phyloP scores from a whole-genome alignment of 2,797 vertebrate species.

The Benthosema pterotum region DNA sequence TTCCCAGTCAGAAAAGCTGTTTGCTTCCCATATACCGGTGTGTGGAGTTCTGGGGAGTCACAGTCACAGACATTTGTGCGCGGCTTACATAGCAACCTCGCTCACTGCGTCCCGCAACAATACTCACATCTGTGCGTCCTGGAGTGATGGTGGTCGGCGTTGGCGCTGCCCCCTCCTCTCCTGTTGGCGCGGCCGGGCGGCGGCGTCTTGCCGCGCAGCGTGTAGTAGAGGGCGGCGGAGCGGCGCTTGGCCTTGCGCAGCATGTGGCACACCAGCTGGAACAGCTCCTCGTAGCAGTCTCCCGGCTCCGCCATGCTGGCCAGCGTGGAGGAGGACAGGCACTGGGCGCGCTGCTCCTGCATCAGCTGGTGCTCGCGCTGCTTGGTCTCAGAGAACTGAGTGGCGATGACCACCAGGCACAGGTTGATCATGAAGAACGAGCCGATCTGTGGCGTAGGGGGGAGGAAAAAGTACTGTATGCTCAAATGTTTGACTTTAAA shows the following conservation, averaged over 20 bases:
- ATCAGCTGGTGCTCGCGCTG: conserved; percentile 97
- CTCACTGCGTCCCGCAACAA: too few relatives aligned
- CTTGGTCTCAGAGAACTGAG: conserved; percentile 97
- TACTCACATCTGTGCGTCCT: conserved; percentile 67
- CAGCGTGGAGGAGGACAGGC: conserved; percentile 93
- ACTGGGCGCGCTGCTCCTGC: conserved; percentile 93
- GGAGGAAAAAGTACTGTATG: too few relatives aligned
- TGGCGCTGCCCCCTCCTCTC: conserved; percentile 45
- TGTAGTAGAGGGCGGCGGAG: conserved; percentile 89
- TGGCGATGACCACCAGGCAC: conserved; percentile 97
- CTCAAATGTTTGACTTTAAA: too few relatives aligned
- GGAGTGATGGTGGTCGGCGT: conserved; percentile 63
- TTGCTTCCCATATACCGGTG: too few relatives aligned
- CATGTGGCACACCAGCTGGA: conserved; percentile 94
- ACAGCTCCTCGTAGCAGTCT: conserved; percentile 96
- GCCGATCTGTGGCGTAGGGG: conserved; percentile 83
- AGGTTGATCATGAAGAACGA: conserved; percentile 99
- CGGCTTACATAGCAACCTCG: too few relatives aligned
- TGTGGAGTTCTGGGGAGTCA: too few relatives aligned
- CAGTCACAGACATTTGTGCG: too few relatives aligned
- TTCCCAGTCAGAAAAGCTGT: too few relatives aligned
- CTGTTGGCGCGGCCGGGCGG: conserved; percentile 57
- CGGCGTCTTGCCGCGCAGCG: conserved; percentile 78
- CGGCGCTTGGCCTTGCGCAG: conserved; percentile 93
- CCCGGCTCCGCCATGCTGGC: conserved; percentile 94